Conservation (phyloP, 2,113 vertebrate genomes). For the Penelope pileata region DNA sequence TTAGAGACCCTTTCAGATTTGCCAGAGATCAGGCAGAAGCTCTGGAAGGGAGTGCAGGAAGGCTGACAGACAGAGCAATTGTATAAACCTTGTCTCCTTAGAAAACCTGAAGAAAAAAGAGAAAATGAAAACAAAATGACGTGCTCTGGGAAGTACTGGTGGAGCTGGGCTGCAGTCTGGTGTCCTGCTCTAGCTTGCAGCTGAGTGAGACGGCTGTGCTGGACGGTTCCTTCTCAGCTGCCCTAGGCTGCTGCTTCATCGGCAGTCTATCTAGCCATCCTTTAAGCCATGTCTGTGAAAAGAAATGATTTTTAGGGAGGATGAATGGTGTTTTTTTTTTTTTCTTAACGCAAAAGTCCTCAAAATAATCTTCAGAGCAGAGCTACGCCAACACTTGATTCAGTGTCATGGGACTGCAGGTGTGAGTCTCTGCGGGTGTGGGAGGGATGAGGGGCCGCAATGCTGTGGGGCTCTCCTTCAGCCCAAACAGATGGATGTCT, state of each 20-base stretch:
- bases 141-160: not conserved
- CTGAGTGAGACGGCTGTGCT: not conserved
- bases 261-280: conserved; percentile 10
- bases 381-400: not conserved
- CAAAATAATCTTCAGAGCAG: not conserved
- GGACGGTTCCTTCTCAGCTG: fast-evolving
- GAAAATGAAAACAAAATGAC: not conserved
- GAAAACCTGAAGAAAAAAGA: not conserved
- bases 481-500: not conserved
- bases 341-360: not conserved
- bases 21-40: not conserved
- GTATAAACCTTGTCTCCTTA: not conserved
- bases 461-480: not conserved
- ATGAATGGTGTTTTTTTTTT: not conserved
- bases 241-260: not conserved
- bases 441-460: not conserved
- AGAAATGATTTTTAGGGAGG: not conserved
- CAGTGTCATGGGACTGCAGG: not conserved
- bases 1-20: not conserved
- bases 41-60: not conserved
- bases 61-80: not conserved
- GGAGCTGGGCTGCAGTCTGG: not conserved
- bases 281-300: conserved; percentile 30
- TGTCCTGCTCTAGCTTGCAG: not conserved
- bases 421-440: not conserved